Conservation (phyloP, 2,797 vertebrate species). For the Hoplostethus atlanticus region DNA sequence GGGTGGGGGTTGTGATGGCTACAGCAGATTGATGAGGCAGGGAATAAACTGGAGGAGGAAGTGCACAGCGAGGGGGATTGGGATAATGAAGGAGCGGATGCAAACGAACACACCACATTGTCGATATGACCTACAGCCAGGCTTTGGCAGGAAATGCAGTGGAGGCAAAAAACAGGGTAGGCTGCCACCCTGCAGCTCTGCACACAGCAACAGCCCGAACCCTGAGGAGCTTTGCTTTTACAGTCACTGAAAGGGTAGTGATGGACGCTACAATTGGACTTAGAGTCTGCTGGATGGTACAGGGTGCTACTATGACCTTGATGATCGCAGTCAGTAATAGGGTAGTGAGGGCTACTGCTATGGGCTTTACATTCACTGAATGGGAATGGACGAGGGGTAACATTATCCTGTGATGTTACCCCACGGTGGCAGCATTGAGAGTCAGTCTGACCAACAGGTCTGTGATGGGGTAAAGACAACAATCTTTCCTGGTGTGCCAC, state of each 20-base stretch:
- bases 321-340: slow-evolving; percentile 55
- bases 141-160: slow-evolving; percentile 88
- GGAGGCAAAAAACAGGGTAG: slow-evolving; percentile 82
- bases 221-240: slow-evolving; percentile 47
- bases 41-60: slow-evolving; percentile 51
- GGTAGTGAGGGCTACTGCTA: slow-evolving; percentile 32
- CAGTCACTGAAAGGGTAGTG: slow-evolving; percentile 53
- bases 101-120: slow-evolving; percentile 75
- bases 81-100: slow-evolving; percentile 48
- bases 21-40: slow-evolving; percentile 80
- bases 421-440: slow-evolving; percentile 81
- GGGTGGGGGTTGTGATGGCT: slow-evolving; percentile 79
- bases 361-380: slow-evolving; percentile 80
- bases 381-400: slow-evolving; percentile 60
- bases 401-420: slow-evolving; percentile 75
- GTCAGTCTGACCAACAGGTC: slow-evolving; percentile 75
- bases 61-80: slow-evolving; percentile 41
- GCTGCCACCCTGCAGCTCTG: slow-evolving; percentile 82
- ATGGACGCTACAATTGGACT: slow-evolving; percentile 54
- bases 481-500: slow-evolving; percentile 88
- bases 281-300: slow-evolving; percentile 50
- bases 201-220: slow-evolving; percentile 76
- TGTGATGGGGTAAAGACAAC: slow-evolving; percentile 73
- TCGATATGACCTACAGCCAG: slow-evolving; percentile 82
- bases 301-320: slow-evolving; percentile 43